Percentiles rank a stretch among this genome's conserved stretches.
phyloP scores from a whole-genome alignment of 2,888 invertebrate genomes.

The Tetanocera ferruginea region DNA sequence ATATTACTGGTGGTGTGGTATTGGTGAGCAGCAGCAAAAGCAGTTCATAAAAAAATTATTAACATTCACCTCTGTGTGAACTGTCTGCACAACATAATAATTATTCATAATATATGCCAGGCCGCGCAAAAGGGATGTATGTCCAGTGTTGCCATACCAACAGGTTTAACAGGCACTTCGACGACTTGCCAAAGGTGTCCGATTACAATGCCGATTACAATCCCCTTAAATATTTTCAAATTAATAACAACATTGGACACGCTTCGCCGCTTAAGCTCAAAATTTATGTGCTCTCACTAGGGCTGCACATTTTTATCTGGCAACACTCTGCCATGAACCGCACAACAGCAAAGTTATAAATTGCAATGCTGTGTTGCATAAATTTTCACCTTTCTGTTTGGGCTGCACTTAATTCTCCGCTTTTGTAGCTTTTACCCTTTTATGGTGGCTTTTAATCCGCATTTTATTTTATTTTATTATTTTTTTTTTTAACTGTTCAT shows the following conservation, averaged over 20 bases:
- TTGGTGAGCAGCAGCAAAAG: neutral
- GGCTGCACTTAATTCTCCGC: neutral
- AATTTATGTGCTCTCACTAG: constrained; percentile 18
- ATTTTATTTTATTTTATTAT: neutral
- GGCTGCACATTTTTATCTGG: neutral
- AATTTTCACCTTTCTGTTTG: neutral
- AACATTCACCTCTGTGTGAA: constrained; percentile 29
- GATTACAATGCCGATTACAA: constrained; percentile 27
- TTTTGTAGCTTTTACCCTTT: neutral
- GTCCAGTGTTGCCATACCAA: constrained; percentile 2
- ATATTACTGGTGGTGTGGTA: neutral
- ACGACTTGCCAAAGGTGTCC: constrained; percentile 23
- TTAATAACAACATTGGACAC: constrained; percentile 28
- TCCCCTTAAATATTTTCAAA: constrained; percentile 31
- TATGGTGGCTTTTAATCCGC: neutral
- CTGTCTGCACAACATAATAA: constrained; percentile 28
- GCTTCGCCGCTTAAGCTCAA: constrained; percentile 14
- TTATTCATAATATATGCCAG: constrained; percentile 22
- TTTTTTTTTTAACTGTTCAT: neutral
- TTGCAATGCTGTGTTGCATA: neutral
- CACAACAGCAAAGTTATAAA: neutral
- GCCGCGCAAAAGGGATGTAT: neutral
- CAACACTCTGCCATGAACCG: neutral
- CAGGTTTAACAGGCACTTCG: neutral
- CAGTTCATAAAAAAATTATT: constrained; percentile 31